Percentiles rank a stretch among this genome's conserved stretches.
Evolutionary conservation across 2,888 invertebrate species (phyloP).

Genomic region (Melieria omissa): DNA sequence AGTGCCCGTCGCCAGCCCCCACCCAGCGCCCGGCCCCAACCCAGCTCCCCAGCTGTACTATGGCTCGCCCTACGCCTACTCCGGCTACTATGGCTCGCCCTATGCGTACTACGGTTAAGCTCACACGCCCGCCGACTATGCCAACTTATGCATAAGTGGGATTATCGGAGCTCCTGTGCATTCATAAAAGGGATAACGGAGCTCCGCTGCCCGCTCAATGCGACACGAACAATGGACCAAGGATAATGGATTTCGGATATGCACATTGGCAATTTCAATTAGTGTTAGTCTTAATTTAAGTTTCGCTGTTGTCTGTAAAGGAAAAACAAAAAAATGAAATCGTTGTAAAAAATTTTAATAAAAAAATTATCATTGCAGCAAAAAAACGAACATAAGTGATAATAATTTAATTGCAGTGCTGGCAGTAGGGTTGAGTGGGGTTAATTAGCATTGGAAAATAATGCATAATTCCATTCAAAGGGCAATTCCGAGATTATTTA

Average conservation of each 20-base stretch:
- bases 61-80: constrained; percentile 58
- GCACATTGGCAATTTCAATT: constrained; percentile 52
- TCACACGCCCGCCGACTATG: not conserved
- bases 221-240: constrained; percentile 34
- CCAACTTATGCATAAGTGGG: constrained; percentile 9
- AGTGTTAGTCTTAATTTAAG: constrained; percentile 42
- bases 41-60: constrained; percentile 59
- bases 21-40: constrained; percentile 51
- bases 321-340: constrained; percentile 42
- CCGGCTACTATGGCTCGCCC: constrained; percentile 58
- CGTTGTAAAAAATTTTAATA: constrained; percentile 25
- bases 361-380: constrained; percentile 27
- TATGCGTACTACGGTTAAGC: constrained; percentile 59
- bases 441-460: too few relatives aligned
- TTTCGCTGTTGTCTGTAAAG: constrained; percentile 44
- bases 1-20: constrained; percentile 52
- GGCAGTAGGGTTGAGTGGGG: not conserved
- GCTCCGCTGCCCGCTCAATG: not conserved
- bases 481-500: too few relatives aligned
- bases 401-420: not conserved
- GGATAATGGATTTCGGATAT: constrained; percentile 49
- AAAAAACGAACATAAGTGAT: not conserved
- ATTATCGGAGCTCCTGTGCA: constrained; percentile 33
- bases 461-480: too few relatives aligned
- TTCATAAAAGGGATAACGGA: constrained; percentile 29